Conservation (phyloP, 2,797 vertebrate genomes). For the Rhynchotus rufescens region DNA sequence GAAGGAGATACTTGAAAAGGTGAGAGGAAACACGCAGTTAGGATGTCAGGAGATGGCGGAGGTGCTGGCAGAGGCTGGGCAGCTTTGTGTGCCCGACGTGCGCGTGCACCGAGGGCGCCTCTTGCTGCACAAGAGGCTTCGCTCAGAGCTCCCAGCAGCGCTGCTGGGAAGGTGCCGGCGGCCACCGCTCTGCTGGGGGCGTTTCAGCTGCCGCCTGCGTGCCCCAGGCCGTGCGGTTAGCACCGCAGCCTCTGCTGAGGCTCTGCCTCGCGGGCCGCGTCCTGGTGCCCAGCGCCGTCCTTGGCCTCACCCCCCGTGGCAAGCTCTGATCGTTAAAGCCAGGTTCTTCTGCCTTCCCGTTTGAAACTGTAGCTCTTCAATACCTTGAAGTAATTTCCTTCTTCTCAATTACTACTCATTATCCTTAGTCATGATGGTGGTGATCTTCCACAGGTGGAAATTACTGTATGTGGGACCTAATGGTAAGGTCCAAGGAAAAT, state of each 20-base stretch:
- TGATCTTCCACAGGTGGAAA: neutral
- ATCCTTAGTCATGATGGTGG: neutral
- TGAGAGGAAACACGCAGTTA: neutral
- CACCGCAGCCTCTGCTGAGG: neutral
- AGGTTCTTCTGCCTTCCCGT: neutral
- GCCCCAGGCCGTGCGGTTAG: neutral
- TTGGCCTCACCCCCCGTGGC: neutral
- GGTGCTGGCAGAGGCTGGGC: neutral
- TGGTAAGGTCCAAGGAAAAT: neutral
- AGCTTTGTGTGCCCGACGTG: neutral
- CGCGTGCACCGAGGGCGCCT: rapidly evolving
- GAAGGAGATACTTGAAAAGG: neutral
- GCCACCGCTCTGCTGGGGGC: neutral
- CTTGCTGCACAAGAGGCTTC: neutral
- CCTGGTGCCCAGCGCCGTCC: rapidly evolving
- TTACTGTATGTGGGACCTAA: neutral
- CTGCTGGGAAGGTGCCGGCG: rapidly evolving
- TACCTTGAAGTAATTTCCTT: neutral
- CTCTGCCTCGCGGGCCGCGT: neutral
- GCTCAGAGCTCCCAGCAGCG: neutral
- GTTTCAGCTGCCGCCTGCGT: neutral
- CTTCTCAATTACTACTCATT: neutral
- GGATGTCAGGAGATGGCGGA: neutral
- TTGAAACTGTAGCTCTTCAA: neutral
- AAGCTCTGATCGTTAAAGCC: neutral